Percentiles rank a stretch among this genome's conserved stretches.
Evolutionary conservation across 2,113 vertebrate genomes (phyloP).

Genomic region (Etheostoma cragini): DNA sequence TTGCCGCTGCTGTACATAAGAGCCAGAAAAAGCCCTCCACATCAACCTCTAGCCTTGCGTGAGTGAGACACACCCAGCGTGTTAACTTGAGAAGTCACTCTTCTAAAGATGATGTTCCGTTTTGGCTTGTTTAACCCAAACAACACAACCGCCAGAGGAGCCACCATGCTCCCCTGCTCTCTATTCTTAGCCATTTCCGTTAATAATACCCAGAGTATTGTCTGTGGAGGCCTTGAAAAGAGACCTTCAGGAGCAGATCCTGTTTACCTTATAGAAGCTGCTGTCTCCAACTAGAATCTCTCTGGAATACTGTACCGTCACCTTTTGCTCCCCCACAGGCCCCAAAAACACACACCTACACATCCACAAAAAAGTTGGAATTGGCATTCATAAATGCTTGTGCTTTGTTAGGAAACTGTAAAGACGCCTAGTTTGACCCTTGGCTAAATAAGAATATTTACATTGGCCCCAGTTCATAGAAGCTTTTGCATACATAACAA

Average conservation of each 20-base stretch:
- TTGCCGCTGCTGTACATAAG: slow-evolving; percentile 24
- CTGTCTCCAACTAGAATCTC: slow-evolving; percentile 82
- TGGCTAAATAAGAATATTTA: slow-evolving; percentile 44
- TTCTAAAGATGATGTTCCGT: slow-evolving; percentile 78
- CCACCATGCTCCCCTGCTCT: slow-evolving; percentile 79
- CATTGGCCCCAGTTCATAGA: slow-evolving; percentile 50
- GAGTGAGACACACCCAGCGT: slow-evolving; percentile 65
- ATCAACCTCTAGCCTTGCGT: slow-evolving; percentile 41
- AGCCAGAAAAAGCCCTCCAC: slow-evolving; percentile 42
- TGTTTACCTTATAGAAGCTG: slow-evolving; percentile 83
- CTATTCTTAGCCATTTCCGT: slow-evolving; percentile 87
- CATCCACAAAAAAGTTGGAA: slow-evolving; percentile 43
- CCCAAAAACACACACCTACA: slow-evolving; percentile 39
- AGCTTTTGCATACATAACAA: slow-evolving; percentile 14
- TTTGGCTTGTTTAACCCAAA: slow-evolving; percentile 79
- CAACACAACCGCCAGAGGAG: slow-evolving; percentile 73
- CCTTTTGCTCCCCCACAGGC: slow-evolving; percentile 59
- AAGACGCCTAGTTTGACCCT: slow-evolving; percentile 59
- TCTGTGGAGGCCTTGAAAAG: slow-evolving; percentile 83
- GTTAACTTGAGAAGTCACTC: slow-evolving; percentile 62
- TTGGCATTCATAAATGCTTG: slow-evolving; percentile 69
- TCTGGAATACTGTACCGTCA: slow-evolving; percentile 69
- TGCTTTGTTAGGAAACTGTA: slow-evolving; percentile 77
- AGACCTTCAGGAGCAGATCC: slow-evolving; percentile 83
- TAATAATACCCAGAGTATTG: slow-evolving; percentile 85